Percentiles rank a stretch among this genome's conserved stretches.
phyloP scores from a whole-genome alignment of 1,140 invertebrate genomes.

The Orchestia grillus region DNA sequence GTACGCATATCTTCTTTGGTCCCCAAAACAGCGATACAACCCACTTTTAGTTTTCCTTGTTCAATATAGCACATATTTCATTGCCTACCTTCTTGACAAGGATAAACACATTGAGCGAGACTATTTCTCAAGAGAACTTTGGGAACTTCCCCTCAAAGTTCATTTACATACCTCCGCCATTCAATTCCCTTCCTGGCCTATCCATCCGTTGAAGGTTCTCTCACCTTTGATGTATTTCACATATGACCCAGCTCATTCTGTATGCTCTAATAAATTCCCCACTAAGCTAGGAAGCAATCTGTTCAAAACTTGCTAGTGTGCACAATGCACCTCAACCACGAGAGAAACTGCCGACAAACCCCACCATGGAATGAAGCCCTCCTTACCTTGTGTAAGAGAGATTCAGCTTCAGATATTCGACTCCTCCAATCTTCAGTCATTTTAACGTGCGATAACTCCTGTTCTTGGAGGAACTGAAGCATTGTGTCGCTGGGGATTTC shows the following conservation, averaged over 20 bases:
- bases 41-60: too few relatives aligned
- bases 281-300: background rate
- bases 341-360: background rate
- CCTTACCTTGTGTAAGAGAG: slow-evolving; percentile 1
- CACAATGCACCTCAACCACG: background rate
- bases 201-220: background rate
- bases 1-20: too few relatives aligned
- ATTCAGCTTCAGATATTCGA: slow-evolving; percentile 41
- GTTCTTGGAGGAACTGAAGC: slow-evolving; percentile 26
- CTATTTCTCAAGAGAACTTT: too few relatives aligned
- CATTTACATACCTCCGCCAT: background rate
- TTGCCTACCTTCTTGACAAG: too few relatives aligned
- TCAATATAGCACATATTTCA: too few relatives aligned
- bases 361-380: background rate
- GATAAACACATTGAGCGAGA: too few relatives aligned
- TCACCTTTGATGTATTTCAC: background rate
- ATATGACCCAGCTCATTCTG: background rate
- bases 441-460: slow-evolving; percentile 8
- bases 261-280: background rate
- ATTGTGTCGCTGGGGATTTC: slow-evolving; percentile 5
- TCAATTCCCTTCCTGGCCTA: background rate
- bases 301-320: background rate
- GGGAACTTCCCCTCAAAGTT: too few relatives aligned
- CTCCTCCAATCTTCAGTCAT: slow-evolving; percentile 8
- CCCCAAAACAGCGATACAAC: too few relatives aligned